These are phyloP conservation scores for Bubo bubo DNA, from an alignment of 2,113 vertebrate species.

Conservation along the genomic window DNA sequence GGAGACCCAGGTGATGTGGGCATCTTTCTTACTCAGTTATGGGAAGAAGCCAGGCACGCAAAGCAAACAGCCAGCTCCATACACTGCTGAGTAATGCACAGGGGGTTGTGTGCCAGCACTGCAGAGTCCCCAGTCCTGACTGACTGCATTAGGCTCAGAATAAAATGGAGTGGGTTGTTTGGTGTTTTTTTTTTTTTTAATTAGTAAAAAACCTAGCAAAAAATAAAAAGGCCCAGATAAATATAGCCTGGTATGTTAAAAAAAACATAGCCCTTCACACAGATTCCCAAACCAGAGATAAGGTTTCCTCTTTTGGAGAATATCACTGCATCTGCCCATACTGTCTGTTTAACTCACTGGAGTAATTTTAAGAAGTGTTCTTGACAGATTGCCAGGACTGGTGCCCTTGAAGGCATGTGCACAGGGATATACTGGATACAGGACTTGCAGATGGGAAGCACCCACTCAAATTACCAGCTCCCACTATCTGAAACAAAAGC, in stretches of 20 bases:
- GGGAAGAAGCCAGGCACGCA: background rate
- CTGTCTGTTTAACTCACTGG: background rate
- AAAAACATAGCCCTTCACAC: background rate
- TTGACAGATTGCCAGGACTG: background rate
- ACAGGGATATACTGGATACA: background rate
- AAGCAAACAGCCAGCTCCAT: background rate
- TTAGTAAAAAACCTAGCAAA: background rate
- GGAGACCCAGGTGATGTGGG: background rate
- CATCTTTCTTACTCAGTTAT: background rate
- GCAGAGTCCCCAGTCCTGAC: background rate
- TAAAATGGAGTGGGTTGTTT: background rate
- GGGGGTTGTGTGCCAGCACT: conserved; percentile 23
- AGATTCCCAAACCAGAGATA: background rate
- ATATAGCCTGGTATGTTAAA: background rate
- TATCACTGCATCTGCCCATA: background rate
- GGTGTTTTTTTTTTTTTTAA: background rate
- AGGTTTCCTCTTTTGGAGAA: background rate
- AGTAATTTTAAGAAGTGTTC: background rate
- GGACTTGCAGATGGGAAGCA: background rate
- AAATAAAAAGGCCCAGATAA: background rate
- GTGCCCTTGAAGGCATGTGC: background rate
- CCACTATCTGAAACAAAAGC: background rate
- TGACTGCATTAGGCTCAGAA: background rate
- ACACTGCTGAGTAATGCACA: conserved; percentile 33
- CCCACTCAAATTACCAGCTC: background rate